Conservation (phyloP, 1,140 invertebrate genomes). For the Caerostris extrusa region DNA sequence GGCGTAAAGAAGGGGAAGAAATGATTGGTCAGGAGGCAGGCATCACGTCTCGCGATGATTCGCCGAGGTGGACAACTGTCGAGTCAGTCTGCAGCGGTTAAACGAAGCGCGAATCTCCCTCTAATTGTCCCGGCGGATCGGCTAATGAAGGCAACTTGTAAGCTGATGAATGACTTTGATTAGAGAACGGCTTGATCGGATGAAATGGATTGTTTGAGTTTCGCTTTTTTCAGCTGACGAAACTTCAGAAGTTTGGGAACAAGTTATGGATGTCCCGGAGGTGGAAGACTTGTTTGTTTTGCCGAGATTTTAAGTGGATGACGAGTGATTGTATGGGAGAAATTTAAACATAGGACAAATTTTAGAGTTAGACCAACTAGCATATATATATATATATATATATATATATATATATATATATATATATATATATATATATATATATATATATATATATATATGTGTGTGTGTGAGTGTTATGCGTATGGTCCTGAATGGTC, state of each 20-base stretch:
- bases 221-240: neutral
- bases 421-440: too few relatives aligned
- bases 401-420: too few relatives aligned
- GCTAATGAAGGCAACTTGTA: neutral
- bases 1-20: neutral
- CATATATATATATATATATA: too few relatives aligned
- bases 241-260: neutral
- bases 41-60: neutral
- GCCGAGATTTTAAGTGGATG: too few relatives aligned
- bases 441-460: too few relatives aligned
- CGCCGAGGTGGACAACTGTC: neutral
- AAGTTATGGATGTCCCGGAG: neutral
- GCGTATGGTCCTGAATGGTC: too few relatives aligned
- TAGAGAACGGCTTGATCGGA: too few relatives aligned
- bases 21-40: neutral
- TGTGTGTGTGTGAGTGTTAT: too few relatives aligned
- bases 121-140: neutral
- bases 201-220: neutral
- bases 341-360: too few relatives aligned
- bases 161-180: neutral
- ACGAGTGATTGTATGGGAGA: too few relatives aligned
- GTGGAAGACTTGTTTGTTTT: too few relatives aligned
- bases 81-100: neutral
- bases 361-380: too few relatives aligned
- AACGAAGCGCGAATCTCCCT: neutral